Conservation (phyloP, 1,140 invertebrate species). For the Eubasilissa regina region DNA sequence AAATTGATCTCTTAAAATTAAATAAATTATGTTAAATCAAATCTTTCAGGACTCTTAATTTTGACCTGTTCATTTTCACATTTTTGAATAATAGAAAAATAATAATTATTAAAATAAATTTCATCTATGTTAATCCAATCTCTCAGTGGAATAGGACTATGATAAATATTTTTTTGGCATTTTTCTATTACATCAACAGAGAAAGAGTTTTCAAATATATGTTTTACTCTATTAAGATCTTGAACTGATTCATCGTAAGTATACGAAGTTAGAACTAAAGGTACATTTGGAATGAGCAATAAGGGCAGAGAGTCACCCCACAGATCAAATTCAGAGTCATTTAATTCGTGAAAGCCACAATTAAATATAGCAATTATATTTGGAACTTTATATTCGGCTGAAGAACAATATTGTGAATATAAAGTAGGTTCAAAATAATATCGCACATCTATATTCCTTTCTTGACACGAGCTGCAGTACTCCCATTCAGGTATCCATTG, state of each 20-base stretch:
- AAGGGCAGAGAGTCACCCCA: constrained; percentile 62
- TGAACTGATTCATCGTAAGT: constrained; percentile 61
- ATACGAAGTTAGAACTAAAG: constrained; percentile 64
- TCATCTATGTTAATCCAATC: constrained; percentile 52
- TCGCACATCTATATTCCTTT: constrained; percentile 49
- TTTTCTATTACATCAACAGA: constrained; percentile 28
- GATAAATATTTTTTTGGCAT: constrained; percentile 47
- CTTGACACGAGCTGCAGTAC: constrained; percentile 57
- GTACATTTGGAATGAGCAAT: constrained; percentile 58
- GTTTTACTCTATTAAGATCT: constrained; percentile 48
- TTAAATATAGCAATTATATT: constrained; percentile 64
- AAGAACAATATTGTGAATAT: constrained; percentile 61
- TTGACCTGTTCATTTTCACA: neutral
- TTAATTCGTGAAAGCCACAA: constrained; percentile 64
- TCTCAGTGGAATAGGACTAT: constrained; percentile 50
- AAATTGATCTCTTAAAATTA: neutral
- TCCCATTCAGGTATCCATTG: constrained; percentile 41
- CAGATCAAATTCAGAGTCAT: constrained; percentile 56
- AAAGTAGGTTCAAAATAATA: constrained; percentile 55
- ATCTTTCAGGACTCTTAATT: neutral
- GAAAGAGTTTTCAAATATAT: constrained; percentile 14
- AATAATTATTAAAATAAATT: constrained; percentile 54
- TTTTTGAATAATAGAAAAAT: constrained; percentile 46
- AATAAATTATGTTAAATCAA: constrained; percentile 13
- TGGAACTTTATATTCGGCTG: constrained; percentile 57